Conservation (phyloP, 2,888 invertebrate species). For the Torymus tubicola region DNA sequence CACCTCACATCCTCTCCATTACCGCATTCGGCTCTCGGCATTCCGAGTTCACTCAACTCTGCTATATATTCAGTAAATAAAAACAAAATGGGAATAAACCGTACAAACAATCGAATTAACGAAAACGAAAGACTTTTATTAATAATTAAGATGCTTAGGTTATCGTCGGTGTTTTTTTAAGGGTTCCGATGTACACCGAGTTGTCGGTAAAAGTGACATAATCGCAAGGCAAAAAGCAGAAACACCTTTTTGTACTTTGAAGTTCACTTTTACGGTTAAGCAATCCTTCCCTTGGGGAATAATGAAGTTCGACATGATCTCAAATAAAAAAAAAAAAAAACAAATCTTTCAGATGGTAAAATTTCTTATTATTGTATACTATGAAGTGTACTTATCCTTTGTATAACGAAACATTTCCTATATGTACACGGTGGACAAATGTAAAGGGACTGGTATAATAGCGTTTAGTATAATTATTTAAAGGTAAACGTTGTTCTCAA, state of each 20-base stretch:
- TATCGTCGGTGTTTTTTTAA: slow-evolving; percentile 10
- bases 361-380: slow-evolving; percentile 43
- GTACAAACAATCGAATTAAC: slow-evolving; percentile 49
- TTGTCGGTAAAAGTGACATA: slow-evolving; percentile 14
- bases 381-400: slow-evolving; percentile 53
- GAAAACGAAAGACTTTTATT: slow-evolving; percentile 44
- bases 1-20: slow-evolving; percentile 47
- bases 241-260: slow-evolving; percentile 9
- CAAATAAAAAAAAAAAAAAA: slow-evolving; percentile 2
- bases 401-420: slow-evolving; percentile 49
- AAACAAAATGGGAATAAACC: slow-evolving; percentile 18
- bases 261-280: slow-evolving; percentile 1
- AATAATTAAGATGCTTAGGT: slow-evolving; percentile 37
- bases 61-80: slow-evolving; percentile 23
- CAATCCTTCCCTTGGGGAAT: slow-evolving; percentile 19
- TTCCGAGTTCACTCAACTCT: slow-evolving; percentile 34
- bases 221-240: not conserved
- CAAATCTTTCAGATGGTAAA: not conserved
- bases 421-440: slow-evolving; percentile 6
- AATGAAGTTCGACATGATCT: slow-evolving; percentile 41
- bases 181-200: too few species aligned
- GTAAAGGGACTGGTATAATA: slow-evolving; percentile 42
- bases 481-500: slow-evolving; percentile 41
- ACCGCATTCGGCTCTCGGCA: slow-evolving; percentile 49
- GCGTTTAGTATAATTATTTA: slow-evolving; percentile 45